Base-by-base conservation (phyloP, 2,888 invertebrate species). In the Pogonocherus hispidulus region DNA sequence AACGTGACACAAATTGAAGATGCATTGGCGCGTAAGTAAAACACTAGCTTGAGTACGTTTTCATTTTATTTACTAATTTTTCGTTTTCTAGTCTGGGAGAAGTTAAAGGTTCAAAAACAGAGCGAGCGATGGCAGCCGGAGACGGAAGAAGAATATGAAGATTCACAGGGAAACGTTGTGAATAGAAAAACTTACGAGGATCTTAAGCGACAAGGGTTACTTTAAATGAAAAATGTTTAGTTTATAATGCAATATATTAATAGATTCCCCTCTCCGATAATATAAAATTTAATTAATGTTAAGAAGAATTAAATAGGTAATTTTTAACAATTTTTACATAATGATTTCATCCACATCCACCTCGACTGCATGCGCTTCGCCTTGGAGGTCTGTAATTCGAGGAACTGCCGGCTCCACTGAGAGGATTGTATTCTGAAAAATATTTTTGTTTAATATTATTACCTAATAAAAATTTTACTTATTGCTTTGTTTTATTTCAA, bases 1-100 rank as follows among this genome's bases (percentile, higher is more conserved):
- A 99, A 99, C 85, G 99, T 99, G 37, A 99, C 99, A 0, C 96
- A 97, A 83, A 99, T 99, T 78, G 98, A 98, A 85, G 99, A 99
- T 85, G 99, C 99, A 0, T 89, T 99, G 55, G 96, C 97, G 41
- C 87, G 94, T 94, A 87, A 90, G 93, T 70, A 52, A 51, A 51
- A 14, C n/a, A 41, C 6, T 16, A n/a, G 3, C 1, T 9, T 32
- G 11, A 6, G 23, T 23, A 23, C 23, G 8, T 9, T 37, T 37
- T 37, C 8, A 11, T 37, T 6, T 37, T 4, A 23, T 6, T 47
- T 6, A 27, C 14, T 37, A 63, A 41, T 22, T n/a, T 14, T 22
- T 27, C n/a, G n/a, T 18, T 67, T 89, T 89, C 72, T 84, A 94
- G 93, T 99, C 71, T 99, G 99, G 99, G 97, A 98, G 82, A 98